Conservation (phyloP, 2,888 invertebrate genomes). For the Carcina quercana region DNA sequence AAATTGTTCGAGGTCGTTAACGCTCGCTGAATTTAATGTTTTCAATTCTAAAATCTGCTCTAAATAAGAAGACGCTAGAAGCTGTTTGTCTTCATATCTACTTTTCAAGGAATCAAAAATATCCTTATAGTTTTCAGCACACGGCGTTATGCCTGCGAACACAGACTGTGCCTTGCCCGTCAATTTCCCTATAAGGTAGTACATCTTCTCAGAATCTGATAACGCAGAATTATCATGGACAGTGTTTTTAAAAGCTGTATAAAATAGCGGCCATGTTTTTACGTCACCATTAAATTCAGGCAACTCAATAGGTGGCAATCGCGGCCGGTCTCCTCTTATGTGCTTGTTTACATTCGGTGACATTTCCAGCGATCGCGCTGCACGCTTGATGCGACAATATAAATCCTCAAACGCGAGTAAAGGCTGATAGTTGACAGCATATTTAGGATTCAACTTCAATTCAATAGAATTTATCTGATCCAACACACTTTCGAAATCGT, state of each 20-base stretch:
- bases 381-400: neutral
- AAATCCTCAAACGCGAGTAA: neutral
- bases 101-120: constrained; percentile 8
- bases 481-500: neutral
- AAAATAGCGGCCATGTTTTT: constrained; percentile 9
- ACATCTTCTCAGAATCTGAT: constrained; percentile 11
- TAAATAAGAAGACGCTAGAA: constrained; percentile 9
- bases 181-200: constrained; percentile 11
- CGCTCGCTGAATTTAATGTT: neutral
- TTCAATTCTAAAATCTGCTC: constrained; percentile 10
- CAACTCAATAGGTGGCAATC: constrained; percentile 5
- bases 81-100: constrained; percentile 14
- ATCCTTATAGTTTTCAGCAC: constrained; percentile 10
- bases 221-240: constrained; percentile 7
- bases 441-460: neutral
- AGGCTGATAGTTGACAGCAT: neutral
- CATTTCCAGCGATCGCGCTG: neutral
- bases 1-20: constrained; percentile 7
- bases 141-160: constrained; percentile 8
- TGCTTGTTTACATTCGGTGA: neutral
- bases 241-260: constrained; percentile 7
- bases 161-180: constrained; percentile 11
- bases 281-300: constrained; percentile 9
- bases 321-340: neutral
- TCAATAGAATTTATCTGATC: neutral